Percentiles rank a stretch among this genome's conserved stretches.
phyloP scores from a whole-genome alignment of 2,113 vertebrate species.

The Turdus rufiventris region DNA sequence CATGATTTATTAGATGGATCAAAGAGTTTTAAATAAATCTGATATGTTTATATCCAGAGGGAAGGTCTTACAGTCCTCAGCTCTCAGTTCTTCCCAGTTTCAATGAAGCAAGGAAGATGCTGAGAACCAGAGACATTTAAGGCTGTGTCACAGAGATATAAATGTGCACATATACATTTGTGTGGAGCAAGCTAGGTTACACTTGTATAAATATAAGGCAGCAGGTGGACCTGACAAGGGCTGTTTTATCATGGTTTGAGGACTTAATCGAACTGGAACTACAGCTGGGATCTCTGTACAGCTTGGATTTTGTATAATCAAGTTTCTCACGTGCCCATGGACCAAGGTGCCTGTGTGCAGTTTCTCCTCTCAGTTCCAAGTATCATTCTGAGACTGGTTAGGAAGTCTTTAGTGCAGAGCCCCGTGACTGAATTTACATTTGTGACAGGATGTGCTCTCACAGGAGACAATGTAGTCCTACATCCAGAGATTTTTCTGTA shows the following conservation, averaged over 20 bases:
- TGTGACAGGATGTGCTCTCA: not conserved
- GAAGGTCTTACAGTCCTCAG: not conserved
- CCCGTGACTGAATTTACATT: not conserved
- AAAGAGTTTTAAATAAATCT: not conserved
- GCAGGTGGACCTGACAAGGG: not conserved
- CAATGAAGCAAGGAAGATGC: not conserved
- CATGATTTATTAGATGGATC: not conserved
- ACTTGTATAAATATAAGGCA: not conserved
- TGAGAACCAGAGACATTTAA: not conserved
- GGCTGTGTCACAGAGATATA: not conserved
- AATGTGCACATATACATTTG: too few relatives aligned
- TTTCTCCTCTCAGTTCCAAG: not conserved
- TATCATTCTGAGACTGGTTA: not conserved
- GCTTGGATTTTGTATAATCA: not conserved
- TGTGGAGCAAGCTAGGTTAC: not conserved
- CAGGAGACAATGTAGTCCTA: not conserved
- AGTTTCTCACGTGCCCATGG: too few relatives aligned
- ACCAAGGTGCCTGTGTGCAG: fast-evolving
- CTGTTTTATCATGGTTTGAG: not conserved
- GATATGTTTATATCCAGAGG: not conserved
- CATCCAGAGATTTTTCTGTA: not conserved
- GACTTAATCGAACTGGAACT: not conserved
- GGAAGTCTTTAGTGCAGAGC: not conserved
- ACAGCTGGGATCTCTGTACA: not conserved
- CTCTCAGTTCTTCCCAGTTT: not conserved